A percentile compares a stretch with the other conserved stretches of the same genome.
These are phyloP conservation scores for Silurus aristotelis DNA, from an alignment of 2,797 vertebrate species.

Conservation along the genomic window DNA sequence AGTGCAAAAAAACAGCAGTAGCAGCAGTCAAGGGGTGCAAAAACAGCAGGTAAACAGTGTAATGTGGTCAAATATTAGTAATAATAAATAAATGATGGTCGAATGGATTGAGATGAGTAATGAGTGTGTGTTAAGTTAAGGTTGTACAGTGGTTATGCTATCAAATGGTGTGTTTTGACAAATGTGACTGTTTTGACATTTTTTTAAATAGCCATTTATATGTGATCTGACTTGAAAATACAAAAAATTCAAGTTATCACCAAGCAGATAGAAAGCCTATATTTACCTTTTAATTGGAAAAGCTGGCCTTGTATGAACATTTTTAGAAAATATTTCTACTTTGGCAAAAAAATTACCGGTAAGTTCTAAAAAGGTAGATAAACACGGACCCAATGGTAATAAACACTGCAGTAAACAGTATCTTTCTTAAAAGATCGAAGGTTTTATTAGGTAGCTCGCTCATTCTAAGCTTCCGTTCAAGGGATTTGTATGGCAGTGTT, in stretches of 20 bases:
- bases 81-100: too few species aligned
- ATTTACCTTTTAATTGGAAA: not conserved
- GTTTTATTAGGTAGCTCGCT: not conserved
- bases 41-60: not conserved
- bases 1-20: too few species aligned
- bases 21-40: not conserved
- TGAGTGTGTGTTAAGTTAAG: too few species aligned
- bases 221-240: not conserved
- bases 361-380: not conserved
- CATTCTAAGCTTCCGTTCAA: too few species aligned
- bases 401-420: not conserved
- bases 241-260: not conserved
- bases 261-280: not conserved
- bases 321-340: not conserved
- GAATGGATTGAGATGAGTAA: too few species aligned
- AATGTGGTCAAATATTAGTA: too few species aligned
- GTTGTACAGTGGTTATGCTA: not conserved
- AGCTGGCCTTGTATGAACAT: not conserved
- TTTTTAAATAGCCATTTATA: not conserved
- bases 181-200: not conserved
- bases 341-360: not conserved
- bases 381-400: not conserved
- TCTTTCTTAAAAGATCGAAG: not conserved
- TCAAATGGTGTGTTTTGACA: too few species aligned
- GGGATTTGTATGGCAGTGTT: too few species aligned